Evolutionary conservation across 2,888 invertebrate species (phyloP).

Genomic region (Ophion ellenae): DNA sequence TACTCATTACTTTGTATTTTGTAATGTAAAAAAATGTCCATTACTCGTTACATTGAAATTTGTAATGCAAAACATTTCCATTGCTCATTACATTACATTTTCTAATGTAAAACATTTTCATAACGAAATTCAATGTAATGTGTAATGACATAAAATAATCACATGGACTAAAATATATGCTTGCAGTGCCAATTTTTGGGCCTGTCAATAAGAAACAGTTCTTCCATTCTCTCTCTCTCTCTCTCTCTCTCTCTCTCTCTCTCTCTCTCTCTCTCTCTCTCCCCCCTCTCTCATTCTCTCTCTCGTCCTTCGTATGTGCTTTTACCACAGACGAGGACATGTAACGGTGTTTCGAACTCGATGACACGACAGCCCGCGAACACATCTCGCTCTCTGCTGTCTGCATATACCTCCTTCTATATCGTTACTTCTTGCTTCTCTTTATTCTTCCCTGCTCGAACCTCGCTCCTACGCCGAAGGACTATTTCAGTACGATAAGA

Average conservation of each 20-base stretch:
- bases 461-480: slow-evolving; percentile 4
- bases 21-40: no score
- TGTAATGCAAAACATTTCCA: no score
- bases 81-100: no score
- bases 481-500: neutral
- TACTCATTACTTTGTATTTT: no score
- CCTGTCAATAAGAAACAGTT: slow-evolving; percentile 13
- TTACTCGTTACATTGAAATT: no score
- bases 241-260: neutral
- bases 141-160: no score
- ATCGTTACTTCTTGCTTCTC: slow-evolving; percentile 46
- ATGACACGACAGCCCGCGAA: slow-evolving; percentile 57
- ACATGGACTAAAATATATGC: neutral
- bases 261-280: slow-evolving; percentile 8
- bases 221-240: slow-evolving; percentile 6
- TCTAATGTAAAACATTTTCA: no score
- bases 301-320: slow-evolving; percentile 41
- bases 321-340: slow-evolving; percentile 59
- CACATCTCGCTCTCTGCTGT: slow-evolving; percentile 31
- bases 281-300: slow-evolving; percentile 10
- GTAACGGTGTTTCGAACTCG: slow-evolving; percentile 65
- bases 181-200: neutral
- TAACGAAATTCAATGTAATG: no score
- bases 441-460: slow-evolving; percentile 45
- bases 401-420: slow-evolving; percentile 16